Base-by-base conservation (phyloP, 2,888 invertebrate species). In the Caenorhabditis wallacei region DNA sequence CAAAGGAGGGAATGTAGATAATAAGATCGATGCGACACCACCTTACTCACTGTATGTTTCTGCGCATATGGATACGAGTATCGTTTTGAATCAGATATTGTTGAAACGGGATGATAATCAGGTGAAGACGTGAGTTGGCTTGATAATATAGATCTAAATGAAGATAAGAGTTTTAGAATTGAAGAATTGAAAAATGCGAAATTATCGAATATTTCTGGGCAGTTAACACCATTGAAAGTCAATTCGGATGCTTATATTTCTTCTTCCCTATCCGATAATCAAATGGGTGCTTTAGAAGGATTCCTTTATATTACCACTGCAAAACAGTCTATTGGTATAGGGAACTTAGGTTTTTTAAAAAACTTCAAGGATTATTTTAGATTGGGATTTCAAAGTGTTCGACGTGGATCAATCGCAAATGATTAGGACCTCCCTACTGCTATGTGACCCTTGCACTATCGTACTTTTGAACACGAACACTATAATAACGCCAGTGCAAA, bases 31-130 rank as follows among this genome's bases (percentile, higher is more conserved):
- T 35, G 43, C 20, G 1, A 7, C 48, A 0, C 57, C 57, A 2
- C 70, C 70, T 10, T 70, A 18, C 24, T 56, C 57, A 0, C n/a
- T 70, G 5, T 70, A 57, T 30, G 70, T 70, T 18, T 70, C 70
- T 46, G 70, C 70, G 2, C 56, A 56, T 10, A 57, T 57, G 56
- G 70, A 70, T 22, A 20, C 56, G 4, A 16, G 10, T n/a, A 26
- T 46, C 11, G 22, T 48, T 18, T 20, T 70, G 7, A 43, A 48
- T 7, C 43, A 46, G 13, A 57, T 70, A 16, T 57, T n/a, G 11
- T 18, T 70, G 30, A 56, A 54, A 18, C 57, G 46, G 1, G 43
- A 30, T 7, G 35, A 70, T 46, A 48, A 48, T 70, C 56, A 46
- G 8, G 48, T 30, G 0, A 20, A 35, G 13, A 40, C 40, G 40